Evolutionary conservation across 2,888 invertebrate species (phyloP).

Genomic region (Lypha dubia): DNA sequence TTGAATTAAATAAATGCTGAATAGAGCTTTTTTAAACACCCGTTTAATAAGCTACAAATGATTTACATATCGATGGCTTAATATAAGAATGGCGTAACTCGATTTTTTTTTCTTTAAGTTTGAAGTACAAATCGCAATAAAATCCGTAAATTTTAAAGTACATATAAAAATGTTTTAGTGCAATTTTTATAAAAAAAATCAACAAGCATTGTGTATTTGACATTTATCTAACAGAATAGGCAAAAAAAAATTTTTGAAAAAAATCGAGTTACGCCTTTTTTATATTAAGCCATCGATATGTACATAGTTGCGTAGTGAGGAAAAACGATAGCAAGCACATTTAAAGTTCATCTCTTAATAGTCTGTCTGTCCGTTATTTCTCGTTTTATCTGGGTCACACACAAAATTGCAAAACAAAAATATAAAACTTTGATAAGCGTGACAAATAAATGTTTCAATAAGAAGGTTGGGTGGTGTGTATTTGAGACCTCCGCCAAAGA

Average conservation of each 20-base stretch:
- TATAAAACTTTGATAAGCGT: slow-evolving; percentile 49
- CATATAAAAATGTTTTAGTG: too few relatives aligned
- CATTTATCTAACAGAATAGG: too few relatives aligned
- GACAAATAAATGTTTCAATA: slow-evolving; percentile 30
- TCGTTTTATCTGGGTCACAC: slow-evolving; percentile 64
- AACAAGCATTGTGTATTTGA: too few relatives aligned
- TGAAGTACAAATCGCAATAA: too few relatives aligned
- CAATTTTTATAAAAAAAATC: too few relatives aligned
- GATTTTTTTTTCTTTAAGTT: too few relatives aligned
- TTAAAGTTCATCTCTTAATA: background rate
- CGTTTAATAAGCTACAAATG: slow-evolving; percentile 71
- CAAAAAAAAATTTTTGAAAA: too few relatives aligned
- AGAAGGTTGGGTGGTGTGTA: slow-evolving; percentile 40
- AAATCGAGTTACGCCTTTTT: too few relatives aligned
- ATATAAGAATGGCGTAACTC: too few relatives aligned
- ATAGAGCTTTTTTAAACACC: slow-evolving; percentile 70
- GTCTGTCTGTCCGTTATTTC: slow-evolving; percentile 16
- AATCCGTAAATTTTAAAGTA: too few relatives aligned
- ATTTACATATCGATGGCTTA: too few relatives aligned
- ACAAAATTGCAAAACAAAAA: slow-evolving; percentile 34
- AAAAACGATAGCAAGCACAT: slow-evolving; percentile 21
- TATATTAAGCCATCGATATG: too few relatives aligned
- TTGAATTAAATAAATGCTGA: slow-evolving; percentile 49
- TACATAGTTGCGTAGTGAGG: slow-evolving; percentile 67
- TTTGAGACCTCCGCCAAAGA: slow-evolving; percentile 50